phyloP scores from a whole-genome alignment of 1,140 invertebrate species.

The Agrypnia vestita region DNA sequence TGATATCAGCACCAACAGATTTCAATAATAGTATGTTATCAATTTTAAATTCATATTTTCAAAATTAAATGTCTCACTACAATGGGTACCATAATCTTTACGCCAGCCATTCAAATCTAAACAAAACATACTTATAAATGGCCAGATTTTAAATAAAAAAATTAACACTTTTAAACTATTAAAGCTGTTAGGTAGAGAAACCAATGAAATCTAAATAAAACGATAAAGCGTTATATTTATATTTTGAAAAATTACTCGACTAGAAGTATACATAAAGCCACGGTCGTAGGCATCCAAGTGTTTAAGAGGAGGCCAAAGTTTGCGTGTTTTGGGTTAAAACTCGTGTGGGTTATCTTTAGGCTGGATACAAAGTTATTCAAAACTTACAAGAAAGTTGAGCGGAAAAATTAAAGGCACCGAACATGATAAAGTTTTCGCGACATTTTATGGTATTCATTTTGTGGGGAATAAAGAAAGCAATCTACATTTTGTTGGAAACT shows the following conservation, averaged over 20 bases:
- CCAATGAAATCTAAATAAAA: neutral
- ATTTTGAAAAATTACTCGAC: no score
- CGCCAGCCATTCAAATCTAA: no score
- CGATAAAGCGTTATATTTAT: neutral
- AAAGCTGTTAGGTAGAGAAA: no score
- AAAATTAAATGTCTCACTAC: no score
- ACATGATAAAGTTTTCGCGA: conserved; percentile 18
- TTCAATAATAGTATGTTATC: no score
- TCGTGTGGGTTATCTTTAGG: conserved; percentile 49
- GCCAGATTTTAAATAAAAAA: no score
- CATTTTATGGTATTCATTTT: conserved; percentile 9
- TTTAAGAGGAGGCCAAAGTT: conserved; percentile 44
- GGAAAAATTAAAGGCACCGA: conserved; percentile 28
- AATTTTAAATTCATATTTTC: no score
- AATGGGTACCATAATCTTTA: no score
- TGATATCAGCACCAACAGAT: no score
- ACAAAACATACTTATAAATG: no score
- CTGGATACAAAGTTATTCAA: conserved; percentile 18
- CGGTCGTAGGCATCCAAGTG: conserved; percentile 22
- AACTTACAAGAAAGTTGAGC: conserved; percentile 17
- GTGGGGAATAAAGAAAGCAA: conserved; percentile 6
- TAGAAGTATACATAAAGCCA: conserved; percentile 32
- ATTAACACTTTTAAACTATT: no score
- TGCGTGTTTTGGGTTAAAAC: conserved; percentile 50
- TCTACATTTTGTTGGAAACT: neutral